A percentile compares a stretch with the other conserved stretches of the same genome.
These are phyloP conservation scores for Oncorhynchus tshawytscha DNA, from an alignment of 2,113 vertebrate species.

Conservation along the genomic window DNA sequence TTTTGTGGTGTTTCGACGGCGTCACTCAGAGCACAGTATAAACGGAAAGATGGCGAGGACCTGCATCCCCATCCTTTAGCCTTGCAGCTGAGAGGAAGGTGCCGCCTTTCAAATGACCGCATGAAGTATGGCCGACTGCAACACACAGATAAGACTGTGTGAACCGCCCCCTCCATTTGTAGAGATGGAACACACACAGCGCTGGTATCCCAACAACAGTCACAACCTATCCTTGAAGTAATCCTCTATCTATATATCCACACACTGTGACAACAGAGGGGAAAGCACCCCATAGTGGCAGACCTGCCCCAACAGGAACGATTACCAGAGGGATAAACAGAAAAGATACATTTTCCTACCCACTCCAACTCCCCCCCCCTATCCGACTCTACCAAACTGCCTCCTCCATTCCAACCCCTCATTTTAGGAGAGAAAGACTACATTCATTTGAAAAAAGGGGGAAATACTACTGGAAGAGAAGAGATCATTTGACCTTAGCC, in stretches of 20 bases:
- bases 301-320: slow-evolving; percentile 36
- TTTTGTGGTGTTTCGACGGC: background rate
- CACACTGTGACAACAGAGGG: background rate
- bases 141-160: slow-evolving; percentile 52
- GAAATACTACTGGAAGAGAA: slow-evolving; percentile 3
- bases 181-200: slow-evolving; percentile 35
- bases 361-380: background rate
- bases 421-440: background rate
- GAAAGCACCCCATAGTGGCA: slow-evolving; percentile 31
- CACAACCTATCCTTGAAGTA: slow-evolving; percentile 53
- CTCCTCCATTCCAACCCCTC: background rate
- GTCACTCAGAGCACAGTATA: background rate
- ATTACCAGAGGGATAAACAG: slow-evolving; percentile 12
- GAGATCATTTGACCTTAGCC: slow-evolving; percentile 6
- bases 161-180: slow-evolving; percentile 16
- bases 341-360: slow-evolving; percentile 17
- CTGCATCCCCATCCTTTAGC: background rate
- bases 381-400: background rate
- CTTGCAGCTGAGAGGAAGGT: slow-evolving; percentile 36
- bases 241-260: slow-evolving; percentile 32
- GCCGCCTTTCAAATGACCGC: slow-evolving; percentile 33
- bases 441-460: background rate
- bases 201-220: background rate
- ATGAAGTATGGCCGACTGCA: slow-evolving; percentile 57
- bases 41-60: background rate